A percentile compares a stretch with the other conserved stretches of the same genome.
These are phyloP conservation scores for Gymnoscelis rufifasciata DNA, from an alignment of 2,888 invertebrate genomes.

Conservation along the genomic window DNA sequence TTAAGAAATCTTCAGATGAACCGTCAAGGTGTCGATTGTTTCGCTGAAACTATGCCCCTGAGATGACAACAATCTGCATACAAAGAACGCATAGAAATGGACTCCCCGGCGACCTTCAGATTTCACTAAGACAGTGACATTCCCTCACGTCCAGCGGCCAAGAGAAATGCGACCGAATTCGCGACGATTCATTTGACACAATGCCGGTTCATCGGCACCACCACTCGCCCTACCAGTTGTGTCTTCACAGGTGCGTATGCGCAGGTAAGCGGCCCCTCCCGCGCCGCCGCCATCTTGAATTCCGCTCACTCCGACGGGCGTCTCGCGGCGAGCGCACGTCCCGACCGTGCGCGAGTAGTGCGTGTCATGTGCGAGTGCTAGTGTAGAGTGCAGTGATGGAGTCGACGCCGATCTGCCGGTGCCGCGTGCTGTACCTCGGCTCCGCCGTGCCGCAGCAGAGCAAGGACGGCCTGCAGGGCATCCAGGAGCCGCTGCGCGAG, in stretches of 20 bases:
- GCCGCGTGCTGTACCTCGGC: slow-evolving; percentile 97
- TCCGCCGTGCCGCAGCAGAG: slow-evolving; percentile 97
- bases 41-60: neutral
- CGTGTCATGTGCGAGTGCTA: slow-evolving; percentile 68
- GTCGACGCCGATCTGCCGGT: slow-evolving; percentile 97
- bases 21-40: neutral
- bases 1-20: too few relatives aligned
- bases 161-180: slow-evolving; percentile 75
- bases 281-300: slow-evolving; percentile 70
- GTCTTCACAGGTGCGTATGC: slow-evolving; percentile 70
- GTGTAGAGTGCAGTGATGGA: slow-evolving; percentile 81
- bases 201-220: slow-evolving; percentile 71
- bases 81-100: slow-evolving; percentile 29
- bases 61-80: neutral
- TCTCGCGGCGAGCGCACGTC: slow-evolving; percentile 66
- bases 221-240: slow-evolving; percentile 34
- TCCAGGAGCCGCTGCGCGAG: slow-evolving; percentile 97
- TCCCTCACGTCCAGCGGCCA: slow-evolving; percentile 62
- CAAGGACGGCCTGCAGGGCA: slow-evolving; percentile 97
- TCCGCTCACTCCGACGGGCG: slow-evolving; percentile 76
- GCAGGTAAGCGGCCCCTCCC: slow-evolving; percentile 53
- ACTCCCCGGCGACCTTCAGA: slow-evolving; percentile 64
- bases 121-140: slow-evolving; percentile 68
- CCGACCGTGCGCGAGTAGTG: slow-evolving; percentile 39
- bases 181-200: slow-evolving; percentile 72